Evolutionary conservation across 2,113 vertebrate genomes (phyloP), one percentile per base, ranked within the genome.

Genomic region (Morone saxatilis): DNA sequence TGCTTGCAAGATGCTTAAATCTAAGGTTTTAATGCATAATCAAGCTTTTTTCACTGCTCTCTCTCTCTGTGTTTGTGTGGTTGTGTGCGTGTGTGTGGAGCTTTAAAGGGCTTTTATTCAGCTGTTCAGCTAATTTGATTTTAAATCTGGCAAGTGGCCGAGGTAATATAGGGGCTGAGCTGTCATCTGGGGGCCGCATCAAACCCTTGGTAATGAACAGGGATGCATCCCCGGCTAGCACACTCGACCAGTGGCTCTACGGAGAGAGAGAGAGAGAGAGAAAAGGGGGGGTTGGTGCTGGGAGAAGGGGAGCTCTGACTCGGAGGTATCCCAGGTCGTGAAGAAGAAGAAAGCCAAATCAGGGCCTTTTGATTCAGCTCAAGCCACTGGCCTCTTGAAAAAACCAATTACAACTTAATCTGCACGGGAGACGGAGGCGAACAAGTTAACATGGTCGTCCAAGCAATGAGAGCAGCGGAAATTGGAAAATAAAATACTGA

Each of bases 111-210:
- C 85, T 93, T 88, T 89, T 79, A 80, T 86, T 88, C 86, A 83
- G 81, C 75, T 1, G 66, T 76, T 90, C 86, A 16, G 89, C 66
- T 94, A 89, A 94, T 94, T 92, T 91, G 83, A 91, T 93, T 92
- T 91, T 79, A 75, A 92, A 89, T 91, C 84, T 90, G 83, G 87
- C 68, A 77, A 88, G 78, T 79, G 85, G 86, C 76, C 57, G 85
- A 85, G 74, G 74, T 82, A 87, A 87, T 86, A 78, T 60, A 47
- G 43, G 84, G 86, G 56, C 76, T 82, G 88, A 86, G 86, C 82
- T 85, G 69, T 91, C 88, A 86, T 89, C 81, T 72, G 76, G 84
- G 85, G 84, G 76, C 51, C 0, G 38, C 69, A 76, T 89, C 91
- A 85, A 88, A 82, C 77, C 61, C 43, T 60, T 0, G 25, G 57